Percentiles rank a stretch among this genome's conserved stretches.
Evolutionary conservation across 92 coral and sea anemone genomes (phyloP).

Genomic region (Paragorgia papillata): DNA sequence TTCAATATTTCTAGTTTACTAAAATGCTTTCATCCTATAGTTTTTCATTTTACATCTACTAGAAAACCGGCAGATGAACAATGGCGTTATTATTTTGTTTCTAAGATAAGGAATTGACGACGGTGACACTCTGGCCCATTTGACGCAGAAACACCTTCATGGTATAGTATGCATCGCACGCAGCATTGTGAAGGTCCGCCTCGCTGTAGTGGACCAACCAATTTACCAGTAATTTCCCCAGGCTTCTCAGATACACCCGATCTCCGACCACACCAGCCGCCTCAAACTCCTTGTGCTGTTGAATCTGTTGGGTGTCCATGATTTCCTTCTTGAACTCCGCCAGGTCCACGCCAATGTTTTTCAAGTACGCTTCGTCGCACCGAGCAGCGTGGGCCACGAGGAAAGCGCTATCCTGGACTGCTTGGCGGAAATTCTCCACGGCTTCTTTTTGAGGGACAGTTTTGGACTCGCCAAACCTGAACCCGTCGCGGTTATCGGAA

Average conservation of each 20-base stretch:
- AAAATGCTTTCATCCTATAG: no score
- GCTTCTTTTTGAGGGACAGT: conserved; percentile 59
- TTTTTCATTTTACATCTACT: no score
- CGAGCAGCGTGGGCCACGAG: conserved; percentile 65
- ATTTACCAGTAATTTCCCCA: conserved; percentile 49
- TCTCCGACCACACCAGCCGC: conserved; percentile 42
- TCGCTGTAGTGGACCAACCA: conserved; percentile 37
- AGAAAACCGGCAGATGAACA: no score
- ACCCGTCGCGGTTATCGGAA: conserved; percentile 63
- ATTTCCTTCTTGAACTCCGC: conserved; percentile 38
- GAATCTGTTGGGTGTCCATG: conserved; percentile 69
- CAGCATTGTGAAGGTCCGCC: conserved; percentile 64
- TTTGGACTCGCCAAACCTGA: conserved; percentile 63
- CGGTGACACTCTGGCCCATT: background rate
- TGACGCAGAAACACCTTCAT: conserved; percentile 58
- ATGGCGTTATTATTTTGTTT: no score
- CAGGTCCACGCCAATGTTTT: conserved; percentile 3
- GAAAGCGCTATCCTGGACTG: conserved; percentile 44
- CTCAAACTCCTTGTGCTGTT: conserved; percentile 15
- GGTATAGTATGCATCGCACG: conserved; percentile 68
- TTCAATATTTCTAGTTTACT: no score
- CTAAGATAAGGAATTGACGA: background rate
- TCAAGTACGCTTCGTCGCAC: conserved; percentile 53
- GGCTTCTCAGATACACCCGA: conserved; percentile 42
- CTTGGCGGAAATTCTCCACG: conserved; percentile 55